phyloP scores from a whole-genome alignment of 2,113 vertebrate species.

The Brachyhypopomus occidentalis region DNA sequence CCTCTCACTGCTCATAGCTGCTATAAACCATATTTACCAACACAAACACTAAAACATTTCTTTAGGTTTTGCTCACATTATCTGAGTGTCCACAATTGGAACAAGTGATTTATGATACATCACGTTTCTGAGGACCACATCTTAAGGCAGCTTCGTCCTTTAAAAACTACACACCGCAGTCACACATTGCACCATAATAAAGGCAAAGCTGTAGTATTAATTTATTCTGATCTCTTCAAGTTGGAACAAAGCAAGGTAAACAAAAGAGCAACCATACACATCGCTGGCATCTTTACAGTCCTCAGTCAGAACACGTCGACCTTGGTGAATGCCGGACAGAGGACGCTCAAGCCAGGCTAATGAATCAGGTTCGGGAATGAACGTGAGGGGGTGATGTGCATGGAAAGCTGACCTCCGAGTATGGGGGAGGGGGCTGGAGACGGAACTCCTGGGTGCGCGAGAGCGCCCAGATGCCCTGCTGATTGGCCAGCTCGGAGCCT shows the following conservation, averaged over 20 bases:
- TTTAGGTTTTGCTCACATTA: neutral
- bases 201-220: neutral
- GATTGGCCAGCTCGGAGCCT: slow-evolving; percentile 66
- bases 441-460: slow-evolving; percentile 80
- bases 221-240: neutral
- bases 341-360: neutral
- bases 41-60: neutral
- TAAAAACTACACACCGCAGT: neutral
- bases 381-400: neutral
- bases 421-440: slow-evolving; percentile 83
- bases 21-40: neutral
- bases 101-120: neutral
- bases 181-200: neutral
- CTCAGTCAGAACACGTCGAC: neutral
- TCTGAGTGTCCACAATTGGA: neutral
- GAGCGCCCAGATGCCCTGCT: slow-evolving; percentile 70
- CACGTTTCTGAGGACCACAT: neutral
- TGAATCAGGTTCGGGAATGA: neutral
- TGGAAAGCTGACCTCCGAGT: slow-evolving; percentile 78
- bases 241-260: neutral
- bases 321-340: neutral
- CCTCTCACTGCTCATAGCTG: neutral
- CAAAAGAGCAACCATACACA: neutral
- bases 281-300: neutral
- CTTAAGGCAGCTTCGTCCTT: neutral